phyloP scores from a whole-genome alignment of 2,888 invertebrate genomes.

The Pseudanteris insignis region DNA sequence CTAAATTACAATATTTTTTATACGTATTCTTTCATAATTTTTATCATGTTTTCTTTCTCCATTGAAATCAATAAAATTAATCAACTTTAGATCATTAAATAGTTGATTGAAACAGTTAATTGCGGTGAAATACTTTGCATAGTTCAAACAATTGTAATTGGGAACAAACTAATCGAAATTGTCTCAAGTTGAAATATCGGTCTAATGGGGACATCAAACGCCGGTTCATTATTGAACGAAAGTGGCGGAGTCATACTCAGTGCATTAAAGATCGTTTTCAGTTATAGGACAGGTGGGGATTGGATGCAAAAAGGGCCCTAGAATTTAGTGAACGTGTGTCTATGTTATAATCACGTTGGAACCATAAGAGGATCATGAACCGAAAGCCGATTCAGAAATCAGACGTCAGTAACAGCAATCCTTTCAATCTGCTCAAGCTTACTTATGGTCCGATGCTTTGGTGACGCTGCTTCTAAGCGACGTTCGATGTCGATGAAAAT shows the following conservation, averaged over 20 bases:
- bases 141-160: slow-evolving; percentile 12
- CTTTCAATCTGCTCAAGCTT: slow-evolving; percentile 33
- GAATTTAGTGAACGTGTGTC: slow-evolving; percentile 28
- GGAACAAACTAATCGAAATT: slow-evolving; percentile 21
- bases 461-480: slow-evolving; percentile 13
- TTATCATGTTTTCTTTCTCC: no score
- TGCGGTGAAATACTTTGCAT: slow-evolving; percentile 9
- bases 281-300: slow-evolving; percentile 7
- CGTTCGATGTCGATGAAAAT: slow-evolving; percentile 16
- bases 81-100: no score
- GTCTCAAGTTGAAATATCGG: slow-evolving; percentile 21
- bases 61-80: no score
- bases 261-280: slow-evolving; percentile 28
- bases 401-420: slow-evolving; percentile 39
- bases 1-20: no score
- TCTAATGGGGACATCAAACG: slow-evolving; percentile 30
- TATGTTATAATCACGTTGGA: slow-evolving; percentile 32
- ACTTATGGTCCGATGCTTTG: slow-evolving; percentile 22
- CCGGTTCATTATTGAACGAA: slow-evolving; percentile 28
- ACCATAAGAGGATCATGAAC: slow-evolving; percentile 40
- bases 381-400: slow-evolving; percentile 41
- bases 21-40: no score
- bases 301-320: slow-evolving; percentile 1
- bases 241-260: slow-evolving; percentile 21
- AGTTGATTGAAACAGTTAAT: slow-evolving; percentile 16